Base-by-base conservation (phyloP, 92 coral and sea anemone genomes). In the Anthopleura xanthogrammica region DNA sequence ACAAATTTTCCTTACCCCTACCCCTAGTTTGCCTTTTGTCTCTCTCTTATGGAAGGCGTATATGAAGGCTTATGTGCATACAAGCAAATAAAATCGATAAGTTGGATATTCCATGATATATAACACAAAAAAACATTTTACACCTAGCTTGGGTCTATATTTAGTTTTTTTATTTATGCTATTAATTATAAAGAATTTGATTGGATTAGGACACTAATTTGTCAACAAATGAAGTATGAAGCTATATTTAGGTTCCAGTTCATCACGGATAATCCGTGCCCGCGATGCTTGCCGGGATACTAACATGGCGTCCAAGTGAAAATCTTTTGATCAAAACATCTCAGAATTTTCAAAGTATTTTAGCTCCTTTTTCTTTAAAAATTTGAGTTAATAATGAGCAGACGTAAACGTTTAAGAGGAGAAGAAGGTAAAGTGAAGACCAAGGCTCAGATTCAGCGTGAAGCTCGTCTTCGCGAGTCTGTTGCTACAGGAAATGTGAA, bases 401-500 rank as follows among this genome's bases (percentile, higher is more conserved):
- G 58, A 54, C 82, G 93, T 70, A 91, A 94, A 64, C 88, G 92
- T 39, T 65, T 79, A 80, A 85, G 87, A 78, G 76, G 86, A 72
- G 68, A 85, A 39, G 89, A 94, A 58, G 83, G 86, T 16, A 76
- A 62, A 40, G 77, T 50, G 50, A 72, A 50, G 76, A 72, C 83
- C 79, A 92, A 89, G 12, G 82, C 77, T 60, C 90, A 89, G 19
- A 83, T 78, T 41, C 91, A 92, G 46, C 71, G 71, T 29, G 84
- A 89, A 52, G 88, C 78, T 79, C 90, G 87, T 75, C 83, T 94
- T 71, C 84, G 98, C 41, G 91, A 89, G 20, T 92, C 98, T 6
- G 98, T 94, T 39, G 91, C 98, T 12, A 91, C 84, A 75, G 98
- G 98, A 52, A 90, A 94, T 81, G 95, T 94, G 24, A 92, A 89